These are phyloP conservation scores for Danio tinwini DNA, from an alignment of 2,797 vertebrate genomes.

Conservation along the genomic window DNA sequence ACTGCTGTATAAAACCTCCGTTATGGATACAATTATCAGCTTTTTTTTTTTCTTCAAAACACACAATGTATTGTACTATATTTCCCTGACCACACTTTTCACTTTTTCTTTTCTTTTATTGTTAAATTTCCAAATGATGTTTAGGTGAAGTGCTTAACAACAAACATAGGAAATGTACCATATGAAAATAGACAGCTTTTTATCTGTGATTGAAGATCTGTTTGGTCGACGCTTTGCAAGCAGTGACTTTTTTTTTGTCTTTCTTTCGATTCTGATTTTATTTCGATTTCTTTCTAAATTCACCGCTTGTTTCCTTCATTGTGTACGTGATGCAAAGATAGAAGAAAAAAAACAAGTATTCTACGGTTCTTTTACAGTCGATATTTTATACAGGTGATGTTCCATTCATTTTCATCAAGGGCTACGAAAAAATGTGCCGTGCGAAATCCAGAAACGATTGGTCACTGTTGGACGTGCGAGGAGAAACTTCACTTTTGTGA, in stretches of 20 bases:
- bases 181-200: slow-evolving; percentile 73
- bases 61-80: slow-evolving; percentile 63
- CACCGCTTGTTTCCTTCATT: slow-evolving; percentile 60
- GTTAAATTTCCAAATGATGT: slow-evolving; percentile 66
- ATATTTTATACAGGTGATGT: slow-evolving; percentile 78
- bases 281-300: slow-evolving; percentile 23
- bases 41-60: slow-evolving; percentile 67
- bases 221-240: slow-evolving; percentile 73
- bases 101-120: slow-evolving; percentile 54
- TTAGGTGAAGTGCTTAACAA: slow-evolving; percentile 75
- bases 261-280: slow-evolving; percentile 1
- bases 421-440: slow-evolving; percentile 66
- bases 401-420: slow-evolving; percentile 82
- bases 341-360: slow-evolving; percentile 45
- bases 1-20: slow-evolving; percentile 80
- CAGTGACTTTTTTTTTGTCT: slow-evolving; percentile 65
- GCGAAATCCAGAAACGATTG: not conserved
- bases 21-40: slow-evolving; percentile 66
- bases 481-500: not conserved
- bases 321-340: slow-evolving; percentile 77
- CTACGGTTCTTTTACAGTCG: slow-evolving; percentile 60
- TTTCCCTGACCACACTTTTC: slow-evolving; percentile 40
- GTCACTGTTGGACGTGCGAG: not conserved
- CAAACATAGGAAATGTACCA: slow-evolving; percentile 78
- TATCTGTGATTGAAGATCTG: slow-evolving; percentile 72